Evolutionary conservation across 2,113 vertebrate species (phyloP).

Genomic region (Mellivora capensis): DNA sequence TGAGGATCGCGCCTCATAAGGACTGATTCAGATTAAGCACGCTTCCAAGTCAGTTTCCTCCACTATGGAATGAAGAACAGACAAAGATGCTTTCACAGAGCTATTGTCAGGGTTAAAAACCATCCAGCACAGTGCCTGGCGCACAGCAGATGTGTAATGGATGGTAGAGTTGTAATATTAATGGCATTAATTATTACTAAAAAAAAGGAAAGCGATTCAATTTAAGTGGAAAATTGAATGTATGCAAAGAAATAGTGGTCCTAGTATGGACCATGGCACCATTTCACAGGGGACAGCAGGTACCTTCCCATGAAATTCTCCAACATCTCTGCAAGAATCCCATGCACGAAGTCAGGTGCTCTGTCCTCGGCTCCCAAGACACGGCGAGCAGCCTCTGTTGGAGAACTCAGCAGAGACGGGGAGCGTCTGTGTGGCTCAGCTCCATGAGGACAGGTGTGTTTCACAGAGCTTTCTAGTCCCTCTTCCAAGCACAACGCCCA

Average conservation of each 20-base stretch:
- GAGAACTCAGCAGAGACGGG: not conserved
- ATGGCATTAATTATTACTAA: not conserved
- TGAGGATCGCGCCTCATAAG: rapidly evolving
- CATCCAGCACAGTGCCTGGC: not conserved
- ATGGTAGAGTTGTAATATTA: not conserved
- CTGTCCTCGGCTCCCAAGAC: not conserved
- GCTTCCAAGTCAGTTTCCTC: not conserved
- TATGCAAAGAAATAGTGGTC: not conserved
- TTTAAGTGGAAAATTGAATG: not conserved
- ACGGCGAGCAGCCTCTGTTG: too few species aligned
- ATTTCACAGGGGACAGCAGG: rapidly evolving
- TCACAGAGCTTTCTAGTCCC: not conserved
- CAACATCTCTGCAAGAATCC: not conserved
- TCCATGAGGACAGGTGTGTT: not conserved
- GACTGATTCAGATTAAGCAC: not conserved
- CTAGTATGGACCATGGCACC: rapidly evolving
- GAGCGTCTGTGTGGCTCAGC: not conserved
- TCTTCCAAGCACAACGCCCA: too few species aligned
- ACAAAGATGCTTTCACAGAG: not conserved
- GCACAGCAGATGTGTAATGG: not conserved
- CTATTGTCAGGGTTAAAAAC: not conserved
- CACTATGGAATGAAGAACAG: not conserved
- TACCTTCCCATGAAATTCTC: not conserved
- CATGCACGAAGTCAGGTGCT: not conserved
- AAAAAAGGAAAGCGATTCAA: not conserved